phyloP scores from a whole-genome alignment of 2,113 vertebrate genomes.

The Patagioenas fasciata region DNA sequence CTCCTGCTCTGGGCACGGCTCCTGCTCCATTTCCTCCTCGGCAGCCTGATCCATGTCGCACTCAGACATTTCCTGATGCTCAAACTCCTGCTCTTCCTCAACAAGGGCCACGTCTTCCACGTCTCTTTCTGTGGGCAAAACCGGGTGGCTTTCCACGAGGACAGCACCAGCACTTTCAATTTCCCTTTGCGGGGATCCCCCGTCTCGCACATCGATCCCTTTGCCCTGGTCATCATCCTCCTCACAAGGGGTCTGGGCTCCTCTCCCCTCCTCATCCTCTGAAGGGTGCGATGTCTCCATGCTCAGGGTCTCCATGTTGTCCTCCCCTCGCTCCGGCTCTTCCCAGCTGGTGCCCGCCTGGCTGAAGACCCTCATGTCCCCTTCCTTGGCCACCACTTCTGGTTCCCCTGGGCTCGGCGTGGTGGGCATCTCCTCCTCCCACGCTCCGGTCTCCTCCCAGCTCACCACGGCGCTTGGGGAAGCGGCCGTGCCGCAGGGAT shows the following conservation, averaged over 20 bases:
- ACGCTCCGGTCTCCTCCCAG: not conserved
- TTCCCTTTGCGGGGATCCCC: not conserved
- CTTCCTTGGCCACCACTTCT: not conserved
- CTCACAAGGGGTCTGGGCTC: not conserved
- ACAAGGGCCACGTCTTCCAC: not conserved
- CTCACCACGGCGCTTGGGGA: not conserved
- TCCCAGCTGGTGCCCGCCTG: not conserved
- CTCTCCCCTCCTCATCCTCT: not conserved
- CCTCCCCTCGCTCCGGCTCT: not conserved
- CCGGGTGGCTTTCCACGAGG: not conserved
- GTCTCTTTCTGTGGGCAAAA: not conserved
- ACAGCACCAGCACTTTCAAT: not conserved
- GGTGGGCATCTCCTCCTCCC: not conserved
- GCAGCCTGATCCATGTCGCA: rapidly evolving
- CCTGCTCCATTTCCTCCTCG: not conserved
- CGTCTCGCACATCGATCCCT: not conserved
- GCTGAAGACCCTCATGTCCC: not conserved
- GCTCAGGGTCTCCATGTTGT: not conserved
- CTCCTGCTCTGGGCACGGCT: not conserved
- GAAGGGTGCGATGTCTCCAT: not conserved
- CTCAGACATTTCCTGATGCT: rapidly evolving
- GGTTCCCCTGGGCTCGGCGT: not conserved
- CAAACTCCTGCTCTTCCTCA: not conserved
- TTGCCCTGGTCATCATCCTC: not conserved
- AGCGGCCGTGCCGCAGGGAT: rapidly evolving